Conservation (phyloP, 2,888 invertebrate species). For the Noctua comes region DNA sequence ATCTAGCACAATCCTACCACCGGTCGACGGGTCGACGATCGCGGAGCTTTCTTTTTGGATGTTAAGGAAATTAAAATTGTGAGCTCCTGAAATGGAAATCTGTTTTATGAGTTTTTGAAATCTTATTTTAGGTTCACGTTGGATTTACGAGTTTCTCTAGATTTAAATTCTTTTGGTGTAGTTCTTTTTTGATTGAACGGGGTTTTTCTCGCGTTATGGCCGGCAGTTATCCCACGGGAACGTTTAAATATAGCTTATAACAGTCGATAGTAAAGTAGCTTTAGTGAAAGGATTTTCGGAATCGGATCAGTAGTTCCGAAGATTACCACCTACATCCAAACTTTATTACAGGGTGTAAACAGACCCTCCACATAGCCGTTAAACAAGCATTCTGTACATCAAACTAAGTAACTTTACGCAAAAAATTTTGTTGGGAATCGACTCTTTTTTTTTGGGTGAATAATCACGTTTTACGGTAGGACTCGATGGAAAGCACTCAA, state of each 20-base stretch:
- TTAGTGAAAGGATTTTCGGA: neutral
- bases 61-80: conserved; percentile 62
- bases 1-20: conserved; percentile 45
- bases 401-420: no score
- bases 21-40: neutral
- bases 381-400: no score
- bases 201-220: neutral
- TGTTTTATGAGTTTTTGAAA: conserved; percentile 34
- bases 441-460: no score
- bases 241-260: neutral
- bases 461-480: no score
- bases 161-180: conserved; percentile 12
- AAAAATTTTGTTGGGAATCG: no score
- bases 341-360: no score
- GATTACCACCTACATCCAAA: neutral
- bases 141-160: conserved; percentile 24
- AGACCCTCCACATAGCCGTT: no score
- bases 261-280: neutral
- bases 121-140: conserved; percentile 24
- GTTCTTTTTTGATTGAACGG: neutral
- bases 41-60: conserved; percentile 38
- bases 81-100: conserved; percentile 42
- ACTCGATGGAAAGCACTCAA: no score
- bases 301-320: neutral
- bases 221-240: neutral